Evolutionary conservation across 2,888 invertebrate genomes (phyloP).

Genomic region (Herminia tarsipennalis): DNA sequence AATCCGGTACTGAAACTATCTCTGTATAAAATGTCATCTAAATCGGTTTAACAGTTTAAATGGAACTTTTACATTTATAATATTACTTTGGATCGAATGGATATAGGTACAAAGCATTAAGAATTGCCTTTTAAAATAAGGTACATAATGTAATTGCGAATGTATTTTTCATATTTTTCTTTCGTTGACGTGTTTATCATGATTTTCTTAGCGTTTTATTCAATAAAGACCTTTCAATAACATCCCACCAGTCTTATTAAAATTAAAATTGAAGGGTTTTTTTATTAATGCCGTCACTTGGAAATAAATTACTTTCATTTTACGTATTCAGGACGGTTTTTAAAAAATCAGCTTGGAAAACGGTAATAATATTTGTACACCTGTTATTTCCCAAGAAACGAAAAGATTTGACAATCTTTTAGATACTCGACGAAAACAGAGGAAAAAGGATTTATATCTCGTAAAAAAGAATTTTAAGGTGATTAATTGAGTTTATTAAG

Average conservation of each 20-base stretch:
- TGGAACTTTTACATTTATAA: too few species aligned
- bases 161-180: too few species aligned
- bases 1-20: too few species aligned
- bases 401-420: conserved; percentile 23
- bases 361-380: conserved; percentile 33
- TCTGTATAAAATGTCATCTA: too few species aligned
- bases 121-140: too few species aligned
- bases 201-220: conserved; percentile 63
- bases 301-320: conserved; percentile 54
- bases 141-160: too few species aligned
- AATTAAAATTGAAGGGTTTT: conserved; percentile 64
- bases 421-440: conserved; percentile 4
- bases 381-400: conserved; percentile 29
- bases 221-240: conserved; percentile 69
- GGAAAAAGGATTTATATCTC: neutral
- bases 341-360: conserved; percentile 21
- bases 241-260: conserved; percentile 60
- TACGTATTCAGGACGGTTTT: conserved; percentile 32
- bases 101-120: too few species aligned
- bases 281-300: conserved; percentile 51
- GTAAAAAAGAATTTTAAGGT: neutral
- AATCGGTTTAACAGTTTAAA: too few species aligned
- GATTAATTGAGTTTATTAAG: neutral
- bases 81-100: too few species aligned
- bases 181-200: conserved; percentile 52